Percentiles rank a stretch among this genome's conserved stretches.
phyloP scores from a whole-genome alignment of 2,888 invertebrate species.

The Drosophila tripunctata region DNA sequence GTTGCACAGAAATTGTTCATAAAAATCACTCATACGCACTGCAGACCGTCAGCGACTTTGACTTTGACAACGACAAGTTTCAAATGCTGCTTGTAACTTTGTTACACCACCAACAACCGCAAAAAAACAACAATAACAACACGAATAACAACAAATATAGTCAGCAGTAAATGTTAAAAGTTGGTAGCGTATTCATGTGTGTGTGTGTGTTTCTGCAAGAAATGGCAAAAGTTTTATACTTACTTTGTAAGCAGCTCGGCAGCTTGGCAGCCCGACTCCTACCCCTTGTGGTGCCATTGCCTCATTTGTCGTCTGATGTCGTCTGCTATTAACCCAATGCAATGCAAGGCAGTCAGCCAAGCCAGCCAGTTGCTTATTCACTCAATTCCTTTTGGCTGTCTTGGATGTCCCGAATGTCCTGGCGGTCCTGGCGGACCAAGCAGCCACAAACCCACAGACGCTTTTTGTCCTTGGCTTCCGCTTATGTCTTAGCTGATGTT shows the following conservation, averaged over 20 bases:
- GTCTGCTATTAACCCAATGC: slow-evolving; percentile 55
- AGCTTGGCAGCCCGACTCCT: slow-evolving; percentile 27
- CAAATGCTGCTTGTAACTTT: slow-evolving; percentile 79
- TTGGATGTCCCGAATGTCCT: slow-evolving; percentile 8
- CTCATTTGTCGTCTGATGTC: slow-evolving; percentile 22
- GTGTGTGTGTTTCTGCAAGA: slow-evolving; percentile 42
- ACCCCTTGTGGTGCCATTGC: not conserved
- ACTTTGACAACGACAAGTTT: slow-evolving; percentile 63
- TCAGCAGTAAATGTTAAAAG: slow-evolving; percentile 58
- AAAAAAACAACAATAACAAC: slow-evolving; percentile 22
- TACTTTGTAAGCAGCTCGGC: slow-evolving; percentile 64
- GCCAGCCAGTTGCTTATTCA: slow-evolving; percentile 57
- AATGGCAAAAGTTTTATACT: slow-evolving; percentile 72
- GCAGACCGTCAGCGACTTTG: slow-evolving; percentile 43
- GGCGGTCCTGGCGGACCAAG: slow-evolving; percentile 6
- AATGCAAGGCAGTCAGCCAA: slow-evolving; percentile 31
- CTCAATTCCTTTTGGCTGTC: slow-evolving; percentile 25
- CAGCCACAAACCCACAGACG: slow-evolving; percentile 44
- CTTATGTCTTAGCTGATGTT: slow-evolving; percentile 12
- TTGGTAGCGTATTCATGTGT: slow-evolving; percentile 44
- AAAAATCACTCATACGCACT: slow-evolving; percentile 77
- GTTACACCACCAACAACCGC: slow-evolving; percentile 39
- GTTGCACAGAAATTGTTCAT: slow-evolving; percentile 33
- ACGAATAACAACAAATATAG: slow-evolving; percentile 25
- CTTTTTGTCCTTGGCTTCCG: slow-evolving; percentile 39